Base-by-base conservation (phyloP, 2,888 invertebrate species). In the Apotomis capreana region DNA sequence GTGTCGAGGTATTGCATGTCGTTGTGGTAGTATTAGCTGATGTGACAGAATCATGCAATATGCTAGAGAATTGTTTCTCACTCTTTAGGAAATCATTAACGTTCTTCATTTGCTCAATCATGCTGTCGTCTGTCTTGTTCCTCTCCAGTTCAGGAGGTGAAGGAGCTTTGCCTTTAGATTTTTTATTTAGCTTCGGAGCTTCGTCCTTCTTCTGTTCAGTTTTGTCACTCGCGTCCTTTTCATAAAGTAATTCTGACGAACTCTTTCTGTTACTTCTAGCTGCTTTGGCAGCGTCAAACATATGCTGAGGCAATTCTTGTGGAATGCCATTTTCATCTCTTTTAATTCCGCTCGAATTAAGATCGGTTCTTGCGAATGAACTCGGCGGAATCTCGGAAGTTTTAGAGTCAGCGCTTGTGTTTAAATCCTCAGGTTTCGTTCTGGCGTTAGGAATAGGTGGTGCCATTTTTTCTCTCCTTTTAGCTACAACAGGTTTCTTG, bases 111-210 rank as follows among this genome's bases (percentile, higher is more conserved):
- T 91, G 91, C 78, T 92, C 92, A 58, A 93, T 78, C 62, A 92
- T 93, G 74, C 91, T 93, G 70, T 93, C 93, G 74, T 92, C 91
- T 10, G 90, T 92, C 85, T 91, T 92, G 75, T 93, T 93, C 75
- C 87, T 93, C 37, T 93, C 92, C 1, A 78, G 74, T 64, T 94
- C 94, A n/a, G 96, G 96, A 0, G 96, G 96, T 0, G 95, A 95
- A 0, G 96, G 96, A 1, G 96, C 96, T 89, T 96, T 96, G 0
- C 96, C 95, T 85, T 96, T 96, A 58, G 93, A 94, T 83, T 95
- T 95, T 79, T 95, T 95, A 0, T 87, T 81, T 5, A 88, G 84
- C 81, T 94, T 92, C 0, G 79, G 82, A 57, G 75, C 81, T 82
- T 89, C 93, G 60, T 89, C 89, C 75, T 89, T 89, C 76, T 87